Conservation (phyloP, 2,888 invertebrate genomes). For the Phaonia tiefii region DNA sequence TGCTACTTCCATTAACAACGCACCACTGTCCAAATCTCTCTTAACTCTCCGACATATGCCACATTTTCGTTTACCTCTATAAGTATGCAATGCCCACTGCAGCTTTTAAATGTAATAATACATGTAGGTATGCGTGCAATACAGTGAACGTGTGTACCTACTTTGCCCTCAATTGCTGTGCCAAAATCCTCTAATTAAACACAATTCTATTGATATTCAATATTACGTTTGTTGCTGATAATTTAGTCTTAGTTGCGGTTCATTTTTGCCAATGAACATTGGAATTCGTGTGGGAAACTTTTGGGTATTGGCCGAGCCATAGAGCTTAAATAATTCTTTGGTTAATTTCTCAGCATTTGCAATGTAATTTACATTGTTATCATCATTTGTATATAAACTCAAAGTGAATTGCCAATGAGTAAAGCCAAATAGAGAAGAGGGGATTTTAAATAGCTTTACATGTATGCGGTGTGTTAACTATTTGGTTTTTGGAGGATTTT, state of each 20-base stretch:
- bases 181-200: constrained; percentile 50
- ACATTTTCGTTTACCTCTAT: neutral
- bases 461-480: neutral
- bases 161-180: constrained; percentile 44
- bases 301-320: neutral
- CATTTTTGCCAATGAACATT: constrained; percentile 25
- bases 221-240: constrained; percentile 30
- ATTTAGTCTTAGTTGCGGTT: constrained; percentile 49
- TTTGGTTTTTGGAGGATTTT: too few species aligned
- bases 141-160: neutral
- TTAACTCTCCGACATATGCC: neutral
- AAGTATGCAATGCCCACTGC: neutral
- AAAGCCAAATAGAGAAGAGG: neutral
- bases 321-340: constrained; percentile 24
- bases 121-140: too few species aligned
- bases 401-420: neutral
- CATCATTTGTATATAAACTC: constrained; percentile 2
- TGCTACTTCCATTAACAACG: too few species aligned
- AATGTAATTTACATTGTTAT: constrained; percentile 40
- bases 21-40: too few species aligned
- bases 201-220: constrained; percentile 50
- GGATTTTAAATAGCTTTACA: neutral
- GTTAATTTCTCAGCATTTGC: constrained; percentile 47
- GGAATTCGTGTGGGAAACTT: neutral
- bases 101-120: too few species aligned